A percentile compares a stretch with the other conserved stretches of the same genome.
Evolutionary conservation across 2,113 vertebrate genomes (phyloP).

Genomic region (Ciconia maguari): DNA sequence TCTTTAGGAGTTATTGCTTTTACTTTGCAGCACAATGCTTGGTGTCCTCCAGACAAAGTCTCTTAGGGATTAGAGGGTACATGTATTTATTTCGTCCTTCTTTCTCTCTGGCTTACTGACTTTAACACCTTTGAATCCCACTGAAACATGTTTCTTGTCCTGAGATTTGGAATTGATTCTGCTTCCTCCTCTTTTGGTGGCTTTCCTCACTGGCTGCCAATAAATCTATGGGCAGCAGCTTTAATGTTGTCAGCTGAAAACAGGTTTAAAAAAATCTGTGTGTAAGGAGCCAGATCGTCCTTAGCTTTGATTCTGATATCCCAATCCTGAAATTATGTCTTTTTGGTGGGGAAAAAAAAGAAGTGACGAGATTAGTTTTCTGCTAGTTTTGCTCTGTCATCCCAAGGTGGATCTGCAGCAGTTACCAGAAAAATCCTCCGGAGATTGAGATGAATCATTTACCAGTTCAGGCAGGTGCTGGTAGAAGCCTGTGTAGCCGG

Average conservation of each 20-base stretch:
- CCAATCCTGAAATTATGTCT: background rate
- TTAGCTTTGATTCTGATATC: background rate
- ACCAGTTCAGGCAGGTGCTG: background rate
- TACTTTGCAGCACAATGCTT: background rate
- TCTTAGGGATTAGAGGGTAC: background rate
- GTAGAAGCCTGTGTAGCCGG: background rate
- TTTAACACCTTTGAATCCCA: constrained; percentile 22
- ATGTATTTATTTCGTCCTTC: background rate
- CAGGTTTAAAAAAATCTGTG: background rate
- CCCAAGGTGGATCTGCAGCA: constrained; percentile 37
- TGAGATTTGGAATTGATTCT: background rate
- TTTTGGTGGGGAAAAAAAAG: background rate
- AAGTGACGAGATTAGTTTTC: background rate
- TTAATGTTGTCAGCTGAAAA: background rate
- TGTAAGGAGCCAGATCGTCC: background rate
- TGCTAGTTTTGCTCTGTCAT: constrained; percentile 52
- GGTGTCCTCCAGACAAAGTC: background rate
- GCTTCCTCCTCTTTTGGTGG: constrained; percentile 9
- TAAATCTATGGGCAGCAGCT: constrained; percentile 5
- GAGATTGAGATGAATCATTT: constrained; percentile 43
- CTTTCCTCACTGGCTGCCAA: background rate
- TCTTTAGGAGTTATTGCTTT: constrained; percentile 7
- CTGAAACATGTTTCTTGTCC: background rate
- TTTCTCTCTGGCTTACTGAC: constrained; percentile 11
- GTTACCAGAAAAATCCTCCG: constrained; percentile 17